Conservation (phyloP, 92 coral and sea anemone genomes). For the Montipora capitata region DNA sequence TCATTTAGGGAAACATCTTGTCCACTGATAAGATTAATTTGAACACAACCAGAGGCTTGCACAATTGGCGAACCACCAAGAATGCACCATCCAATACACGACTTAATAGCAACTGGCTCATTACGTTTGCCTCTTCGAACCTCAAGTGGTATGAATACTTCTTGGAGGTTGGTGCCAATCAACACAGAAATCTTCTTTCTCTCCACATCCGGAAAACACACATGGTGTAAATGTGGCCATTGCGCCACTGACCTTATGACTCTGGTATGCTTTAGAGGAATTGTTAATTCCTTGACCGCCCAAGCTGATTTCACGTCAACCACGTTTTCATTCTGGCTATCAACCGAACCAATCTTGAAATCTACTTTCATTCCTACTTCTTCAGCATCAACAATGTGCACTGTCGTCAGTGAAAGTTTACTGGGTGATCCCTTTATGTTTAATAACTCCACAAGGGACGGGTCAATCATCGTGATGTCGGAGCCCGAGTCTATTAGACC, state of each 20-base stretch:
- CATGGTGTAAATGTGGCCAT: constrained; percentile 74
- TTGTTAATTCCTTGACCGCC: constrained; percentile 64
- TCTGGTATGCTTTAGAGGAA: constrained; percentile 64
- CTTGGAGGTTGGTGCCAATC: constrained; percentile 73
- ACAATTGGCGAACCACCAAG: constrained; percentile 44
- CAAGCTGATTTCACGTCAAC: constrained; percentile 61
- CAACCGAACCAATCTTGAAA: constrained; percentile 49
- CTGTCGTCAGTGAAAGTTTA: constrained; percentile 65
- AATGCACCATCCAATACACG: constrained; percentile 69
- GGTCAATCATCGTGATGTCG: constrained; percentile 73
- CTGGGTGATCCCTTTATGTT: constrained; percentile 59
- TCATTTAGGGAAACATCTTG: constrained; percentile 61
- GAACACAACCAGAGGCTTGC: background rate
- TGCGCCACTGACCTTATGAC: constrained; percentile 35
- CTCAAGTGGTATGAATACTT: constrained; percentile 78
- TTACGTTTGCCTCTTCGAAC: constrained; percentile 52
- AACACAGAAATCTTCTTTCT: constrained; percentile 34
- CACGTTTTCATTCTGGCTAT: constrained; percentile 32
- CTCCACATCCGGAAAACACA: constrained; percentile 67
- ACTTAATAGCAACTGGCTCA: constrained; percentile 72
- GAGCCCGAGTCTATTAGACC: constrained; percentile 76
- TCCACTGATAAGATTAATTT: constrained; percentile 33
- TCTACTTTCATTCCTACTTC: constrained; percentile 51
- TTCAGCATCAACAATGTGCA: constrained; percentile 33
- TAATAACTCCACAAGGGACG: constrained; percentile 60